These are phyloP conservation scores for Lasioglossum lativentre DNA, from an alignment of 2,888 invertebrate genomes.

Conservation along the genomic window DNA sequence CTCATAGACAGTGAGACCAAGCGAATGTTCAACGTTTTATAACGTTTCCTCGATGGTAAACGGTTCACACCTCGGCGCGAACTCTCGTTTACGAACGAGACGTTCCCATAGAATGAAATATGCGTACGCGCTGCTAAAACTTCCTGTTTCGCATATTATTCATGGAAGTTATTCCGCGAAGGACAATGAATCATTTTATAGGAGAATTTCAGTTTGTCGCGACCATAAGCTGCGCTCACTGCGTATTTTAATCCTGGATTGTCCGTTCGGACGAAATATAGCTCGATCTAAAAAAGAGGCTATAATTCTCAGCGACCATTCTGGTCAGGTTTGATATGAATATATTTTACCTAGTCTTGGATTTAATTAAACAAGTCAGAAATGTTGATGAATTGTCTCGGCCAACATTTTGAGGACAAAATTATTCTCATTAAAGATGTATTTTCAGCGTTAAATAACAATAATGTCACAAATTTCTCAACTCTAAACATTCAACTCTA, in stretches of 20 bases:
- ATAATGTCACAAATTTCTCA: neutral
- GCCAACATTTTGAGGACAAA: neutral
- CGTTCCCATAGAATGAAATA: slow-evolving; percentile 52
- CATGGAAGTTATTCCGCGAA: slow-evolving; percentile 21
- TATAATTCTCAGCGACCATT: neutral
- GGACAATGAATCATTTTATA: neutral
- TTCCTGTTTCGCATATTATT: slow-evolving; percentile 44
- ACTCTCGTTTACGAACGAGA: slow-evolving; percentile 54
- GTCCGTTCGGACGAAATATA: neutral
- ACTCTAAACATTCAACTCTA: neutral
- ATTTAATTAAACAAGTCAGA: neutral
- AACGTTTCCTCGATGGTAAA: slow-evolving; percentile 59
- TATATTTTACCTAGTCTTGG: neutral
- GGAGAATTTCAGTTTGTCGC: neutral
- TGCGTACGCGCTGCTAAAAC: slow-evolving; percentile 22
- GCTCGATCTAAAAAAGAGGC: neutral
- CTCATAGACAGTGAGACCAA: neutral
- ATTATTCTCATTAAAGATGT: neutral
- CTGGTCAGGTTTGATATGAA: neutral
- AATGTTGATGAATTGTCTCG: neutral
- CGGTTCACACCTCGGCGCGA: slow-evolving; percentile 56
- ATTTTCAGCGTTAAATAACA: neutral
- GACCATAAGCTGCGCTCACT: neutral
- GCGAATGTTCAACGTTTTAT: slow-evolving; percentile 30
- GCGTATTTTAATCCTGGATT: neutral